Evolutionary conservation across 2,113 vertebrate genomes (phyloP).

Genomic region (Trematocara nigrifrons): DNA sequence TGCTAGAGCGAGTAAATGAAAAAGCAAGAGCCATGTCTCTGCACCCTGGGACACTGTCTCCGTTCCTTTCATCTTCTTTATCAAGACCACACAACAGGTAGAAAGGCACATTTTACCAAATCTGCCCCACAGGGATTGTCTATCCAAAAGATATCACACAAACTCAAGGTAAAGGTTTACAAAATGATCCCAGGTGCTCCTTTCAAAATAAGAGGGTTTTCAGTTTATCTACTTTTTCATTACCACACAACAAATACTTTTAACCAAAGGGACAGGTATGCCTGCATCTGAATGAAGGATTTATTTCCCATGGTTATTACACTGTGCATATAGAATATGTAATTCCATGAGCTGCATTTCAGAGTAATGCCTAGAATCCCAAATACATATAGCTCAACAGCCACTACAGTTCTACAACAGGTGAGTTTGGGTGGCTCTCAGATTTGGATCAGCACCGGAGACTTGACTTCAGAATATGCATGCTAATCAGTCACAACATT

Average conservation of each 20-base stretch:
- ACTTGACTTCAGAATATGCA: neutral
- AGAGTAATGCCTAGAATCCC: neutral
- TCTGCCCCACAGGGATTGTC: neutral
- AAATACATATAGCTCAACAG: neutral
- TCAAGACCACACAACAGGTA: conserved; percentile 42
- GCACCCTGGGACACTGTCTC: conserved; percentile 19
- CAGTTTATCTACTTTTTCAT: conserved; percentile 16
- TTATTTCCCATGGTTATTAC: conserved; percentile 26
- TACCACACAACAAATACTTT: neutral
- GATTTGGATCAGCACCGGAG: neutral
- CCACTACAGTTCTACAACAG: neutral
- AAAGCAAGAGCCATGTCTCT: conserved; percentile 33
- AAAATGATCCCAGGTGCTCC: conserved; percentile 5
- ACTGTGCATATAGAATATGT: neutral
- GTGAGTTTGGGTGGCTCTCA: neutral
- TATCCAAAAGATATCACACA: neutral
- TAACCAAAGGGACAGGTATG: neutral
- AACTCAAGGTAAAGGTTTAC: conserved; percentile 21
- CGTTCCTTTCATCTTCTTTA: conserved; percentile 33
- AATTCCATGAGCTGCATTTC: conserved; percentile 2
- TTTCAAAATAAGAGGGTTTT: neutral
- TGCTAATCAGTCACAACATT: neutral
- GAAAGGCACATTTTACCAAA: neutral
- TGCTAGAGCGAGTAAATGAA: conserved; percentile 55
- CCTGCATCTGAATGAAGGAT: neutral